A percentile compares a stretch with the other conserved stretches of the same genome.
Evolutionary conservation across 2,797 vertebrate species (phyloP).

Genomic region (Hoplostethus atlanticus): DNA sequence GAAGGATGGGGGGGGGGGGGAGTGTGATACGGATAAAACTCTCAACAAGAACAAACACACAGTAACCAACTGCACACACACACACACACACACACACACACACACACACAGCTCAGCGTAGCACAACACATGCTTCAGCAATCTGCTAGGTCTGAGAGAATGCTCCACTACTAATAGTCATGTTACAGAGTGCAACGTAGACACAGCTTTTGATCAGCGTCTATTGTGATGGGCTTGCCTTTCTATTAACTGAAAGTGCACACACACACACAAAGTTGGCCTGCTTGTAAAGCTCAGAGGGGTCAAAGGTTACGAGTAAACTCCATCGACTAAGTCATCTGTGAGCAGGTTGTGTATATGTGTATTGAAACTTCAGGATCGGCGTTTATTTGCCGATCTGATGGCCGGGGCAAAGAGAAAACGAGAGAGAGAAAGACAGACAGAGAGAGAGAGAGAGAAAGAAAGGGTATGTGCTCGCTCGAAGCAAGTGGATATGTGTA

Average conservation of each 20-base stretch:
- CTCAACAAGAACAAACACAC: constrained; percentile 45
- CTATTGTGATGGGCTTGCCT: constrained; percentile 72
- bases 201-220: constrained; percentile 55
- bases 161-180: constrained; percentile 52
- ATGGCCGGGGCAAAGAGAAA: constrained; percentile 9
- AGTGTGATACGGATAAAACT: constrained; percentile 65
- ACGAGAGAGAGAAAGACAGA: background rate
- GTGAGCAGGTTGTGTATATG: constrained; percentile 63
- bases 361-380: constrained; percentile 59
- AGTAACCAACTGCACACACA: constrained; percentile 16
- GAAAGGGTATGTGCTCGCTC: constrained; percentile 37
- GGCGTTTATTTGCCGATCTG: constrained; percentile 57
- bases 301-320: constrained; percentile 64
- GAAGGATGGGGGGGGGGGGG: constrained; percentile 56
- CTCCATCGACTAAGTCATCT: constrained; percentile 58
- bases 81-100: constrained; percentile 22
- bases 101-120: constrained; percentile 14
- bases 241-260: constrained; percentile 51
- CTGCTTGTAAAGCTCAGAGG: constrained; percentile 34
- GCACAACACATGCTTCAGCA: constrained; percentile 44
- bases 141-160: constrained; percentile 53
- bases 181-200: constrained; percentile 44
- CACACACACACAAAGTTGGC: constrained; percentile 31
- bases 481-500: constrained; percentile 58
- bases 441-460: constrained; percentile 28